Base-by-base conservation (phyloP, 1,140 invertebrate species). In the Aphaenogaster ashmeadi region DNA sequence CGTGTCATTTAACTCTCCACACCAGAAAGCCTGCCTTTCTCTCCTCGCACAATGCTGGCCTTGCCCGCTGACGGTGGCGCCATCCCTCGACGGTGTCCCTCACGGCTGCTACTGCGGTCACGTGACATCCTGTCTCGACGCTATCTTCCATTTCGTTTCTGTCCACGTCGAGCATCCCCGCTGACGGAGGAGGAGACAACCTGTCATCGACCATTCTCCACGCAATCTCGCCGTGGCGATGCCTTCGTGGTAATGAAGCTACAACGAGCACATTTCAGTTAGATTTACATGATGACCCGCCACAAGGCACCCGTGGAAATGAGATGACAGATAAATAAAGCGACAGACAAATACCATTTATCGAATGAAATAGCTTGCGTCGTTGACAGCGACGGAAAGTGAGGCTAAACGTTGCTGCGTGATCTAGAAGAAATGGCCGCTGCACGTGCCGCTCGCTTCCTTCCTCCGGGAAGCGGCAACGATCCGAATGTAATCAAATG, bases 21-120 rank as follows among this genome's bases (percentile, higher is more conserved):
- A 78, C 71, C 38, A 75, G 67, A 91, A 58, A 66, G 80, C 77
- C 75, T 47, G 80, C 71, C 60, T 87, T 80, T 58, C 50, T 85
- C 54, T 74, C 64, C 9, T 86, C 60, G 41, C 58, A 83, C 41
- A 8, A 56, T 60, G 44, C 8, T 66, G 81, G 50, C 62, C 60
- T 90, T 64, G 66, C 56, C 38, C n/a, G 58, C 15, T 9, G 18
- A 21, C 41, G 47, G 86, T 90, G 80, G 50, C 60, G 87, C 80
- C 89, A 90, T 77, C 89, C 27, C 6, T 75, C 47, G 86, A n/a
- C 33, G 44, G 50, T 77, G 58, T 62, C 9, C 58, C 27, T 62
- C 60, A 21, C 41, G 56, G 41, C 7, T 27, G n/a, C 38, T n/a
- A 13, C 13, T 6, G 50, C 54, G 71, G 27, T 47, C 77, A 90